Base-by-base conservation (phyloP, 2,888 invertebrate genomes). In the Thecocarcelia acutangulata region DNA sequence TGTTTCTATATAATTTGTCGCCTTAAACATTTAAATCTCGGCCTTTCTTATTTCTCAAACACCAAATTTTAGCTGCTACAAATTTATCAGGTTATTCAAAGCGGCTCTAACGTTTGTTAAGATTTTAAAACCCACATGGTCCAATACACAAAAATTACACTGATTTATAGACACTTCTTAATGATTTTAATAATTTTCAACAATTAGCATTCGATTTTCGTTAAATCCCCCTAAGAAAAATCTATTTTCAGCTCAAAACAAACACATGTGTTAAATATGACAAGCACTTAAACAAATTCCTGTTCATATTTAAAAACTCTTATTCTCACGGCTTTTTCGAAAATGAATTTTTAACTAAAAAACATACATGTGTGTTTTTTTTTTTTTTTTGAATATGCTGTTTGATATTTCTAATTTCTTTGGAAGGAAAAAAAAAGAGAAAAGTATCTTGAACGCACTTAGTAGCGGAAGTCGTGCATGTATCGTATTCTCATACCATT, bases 391-490 rank as follows among this genome's bases (percentile, higher is more conserved):
- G 5, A 24, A 75, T 46, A 69, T 69, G 68, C 68, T 37, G 9
- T 68, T 75, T 76, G 52, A 50, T 58, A 74, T 56, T 56, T 56
- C 15, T 48, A 44, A 48, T 56, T 44, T 2, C 21, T 48, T 48
- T 17, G n/a, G 15, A 46, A 17, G 1, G 17, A 21, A 2, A 46
- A 24, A 33, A 37, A 9, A 21, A 50, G 2, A 15, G 12, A 37
- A 21, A 3, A 19, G 24, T 28, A 52, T 15, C 9, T 37, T 24
- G 19, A 42, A 21, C 24, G 17, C 54, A 28, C 17, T 42, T 8
- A 59, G 44, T 15, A 73, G 44, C 37, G 44, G 46, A 74, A 74
- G 44, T 74, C 77, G 69, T 82, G 81, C 81, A 74, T 82, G 33
- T 33, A 74, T 70, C 42, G 46, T 50, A 15, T 19, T 4, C 13